Evolutionary conservation across 2,113 vertebrate genomes (phyloP).

Genomic region (Coptodon bakossiorum): DNA sequence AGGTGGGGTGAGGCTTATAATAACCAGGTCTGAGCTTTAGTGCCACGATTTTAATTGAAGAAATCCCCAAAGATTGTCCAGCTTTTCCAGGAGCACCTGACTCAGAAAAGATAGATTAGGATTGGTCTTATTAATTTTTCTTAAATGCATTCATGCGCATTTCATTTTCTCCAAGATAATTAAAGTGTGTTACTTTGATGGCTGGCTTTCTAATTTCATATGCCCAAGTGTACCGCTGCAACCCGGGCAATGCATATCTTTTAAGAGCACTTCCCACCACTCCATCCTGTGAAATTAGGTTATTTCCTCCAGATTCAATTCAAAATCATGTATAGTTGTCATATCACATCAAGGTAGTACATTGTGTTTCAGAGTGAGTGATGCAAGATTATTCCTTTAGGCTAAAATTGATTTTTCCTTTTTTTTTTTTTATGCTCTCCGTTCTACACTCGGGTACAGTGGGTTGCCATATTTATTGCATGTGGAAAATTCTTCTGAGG

Average conservation of each 20-base stretch:
- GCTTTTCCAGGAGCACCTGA: conserved; percentile 40
- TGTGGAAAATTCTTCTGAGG: conserved; percentile 12
- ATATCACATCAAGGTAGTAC: background rate
- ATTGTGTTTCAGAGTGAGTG: conserved; percentile 13
- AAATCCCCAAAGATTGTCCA: conserved; percentile 54
- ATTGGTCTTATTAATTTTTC: conserved; percentile 58
- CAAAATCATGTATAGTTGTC: conserved; percentile 5
- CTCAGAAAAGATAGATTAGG: conserved; percentile 39
- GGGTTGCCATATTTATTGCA: conserved; percentile 35
- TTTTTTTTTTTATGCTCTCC: background rate
- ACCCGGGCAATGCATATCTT: background rate
- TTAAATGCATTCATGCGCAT: conserved; percentile 53
- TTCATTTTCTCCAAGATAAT: conserved; percentile 57
- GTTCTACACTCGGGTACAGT: background rate
- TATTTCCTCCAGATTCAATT: conserved; percentile 25
- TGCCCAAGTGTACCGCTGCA: conserved; percentile 22
- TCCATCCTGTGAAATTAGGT: conserved; percentile 5
- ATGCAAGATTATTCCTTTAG: conserved; percentile 22
- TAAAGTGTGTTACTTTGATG: conserved; percentile 54
- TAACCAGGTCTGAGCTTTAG: conserved; percentile 54
- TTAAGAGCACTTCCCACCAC: background rate
- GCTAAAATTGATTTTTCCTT: background rate
- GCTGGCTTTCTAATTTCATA: conserved; percentile 28
- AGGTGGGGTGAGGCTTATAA: conserved; percentile 47
- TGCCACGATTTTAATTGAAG: conserved; percentile 61